Base-by-base conservation (phyloP, 2,113 vertebrate genomes). In the Equus przewalskii region DNA sequence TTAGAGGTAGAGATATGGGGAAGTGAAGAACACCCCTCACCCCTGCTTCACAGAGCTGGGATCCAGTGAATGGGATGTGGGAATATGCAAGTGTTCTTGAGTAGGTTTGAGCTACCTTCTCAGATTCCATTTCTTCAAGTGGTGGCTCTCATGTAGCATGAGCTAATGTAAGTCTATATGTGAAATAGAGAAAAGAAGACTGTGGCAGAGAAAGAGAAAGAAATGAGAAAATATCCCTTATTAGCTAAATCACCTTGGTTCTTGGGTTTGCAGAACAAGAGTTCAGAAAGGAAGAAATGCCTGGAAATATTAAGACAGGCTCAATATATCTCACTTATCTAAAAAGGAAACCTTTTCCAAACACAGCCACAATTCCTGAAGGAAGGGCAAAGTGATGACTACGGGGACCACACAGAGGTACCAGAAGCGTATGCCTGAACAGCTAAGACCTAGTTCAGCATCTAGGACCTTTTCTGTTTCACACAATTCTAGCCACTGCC, bases 221-320 rank as follows among this genome's bases (percentile, higher is more conserved):
- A 46, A 64, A n/a, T 60, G 18, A 69, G 21, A 33, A 89, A 58
- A 69, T 30, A 4, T 1, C 15, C 30, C 69, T 73, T 19, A 0
- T 60, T 81, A 16, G 22, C 60, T 78, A 26, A 46, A 54, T 81
- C 8, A 22, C 72, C 65, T 80, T 36, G 33, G 72, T 30, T 36
- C 21, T 30, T 49, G 15, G 78, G 51, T 85, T 21, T 46, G 10
- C 65, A 89, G 62, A 86, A 28, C 22, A 49, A 67, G 51, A 85
- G 46, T 64, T 76, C 36, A 28, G 67, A 93, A 93, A 76, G 33
- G 21, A 81, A 93, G 67, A 93, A 89, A 70, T 30, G 9, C 9
- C 28, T n/a, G 10, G 24, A 62, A 36, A 16, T 89, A 14, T 30
- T 15, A 41, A 82, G 22, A 76, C 16, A 36, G 13, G 4, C 28